Conservation (phyloP, 2,113 vertebrate species). For the Thalassarche chlororhynchos region DNA sequence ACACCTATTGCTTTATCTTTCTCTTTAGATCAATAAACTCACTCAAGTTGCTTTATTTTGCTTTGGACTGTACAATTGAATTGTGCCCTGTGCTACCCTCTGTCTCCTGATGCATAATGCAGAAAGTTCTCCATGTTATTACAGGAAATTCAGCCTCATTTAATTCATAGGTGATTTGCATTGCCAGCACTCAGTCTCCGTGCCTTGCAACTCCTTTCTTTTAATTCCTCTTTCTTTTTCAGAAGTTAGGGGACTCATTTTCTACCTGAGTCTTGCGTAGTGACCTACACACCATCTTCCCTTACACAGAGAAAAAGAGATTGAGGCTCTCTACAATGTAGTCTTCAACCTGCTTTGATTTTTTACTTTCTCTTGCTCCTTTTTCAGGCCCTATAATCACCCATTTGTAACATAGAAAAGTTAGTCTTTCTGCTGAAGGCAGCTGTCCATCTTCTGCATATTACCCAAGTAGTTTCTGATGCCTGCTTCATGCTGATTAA, state of each 20-base stretch:
- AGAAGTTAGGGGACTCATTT: not conserved
- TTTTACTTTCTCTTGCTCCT: not conserved
- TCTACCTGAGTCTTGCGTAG: not conserved
- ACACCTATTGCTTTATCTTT: constrained; percentile 49
- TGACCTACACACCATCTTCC: not conserved
- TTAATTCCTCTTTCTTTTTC: not conserved
- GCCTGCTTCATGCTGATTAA: not conserved
- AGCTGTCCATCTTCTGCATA: not conserved
- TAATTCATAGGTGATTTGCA: not conserved
- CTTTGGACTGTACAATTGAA: not conserved
- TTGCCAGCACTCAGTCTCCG: not conserved
- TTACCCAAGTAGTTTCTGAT: not conserved
- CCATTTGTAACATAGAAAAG: not conserved
- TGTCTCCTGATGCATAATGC: constrained; percentile 13
- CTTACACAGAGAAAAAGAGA: not conserved
- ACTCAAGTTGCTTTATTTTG: constrained; percentile 52
- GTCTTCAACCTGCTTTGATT: not conserved
- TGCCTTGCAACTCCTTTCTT: not conserved
- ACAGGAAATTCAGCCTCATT: constrained; percentile 32
- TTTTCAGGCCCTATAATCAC: not conserved
- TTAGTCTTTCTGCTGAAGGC: not conserved
- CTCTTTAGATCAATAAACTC: constrained; percentile 57
- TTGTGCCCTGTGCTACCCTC: not conserved
- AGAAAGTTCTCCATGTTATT: constrained; percentile 3
- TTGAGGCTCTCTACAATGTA: not conserved